Evolutionary conservation across 2,797 vertebrate genomes (phyloP), one percentile per base, ranked within the genome.

Genomic region (Microchirus variegatus): DNA sequence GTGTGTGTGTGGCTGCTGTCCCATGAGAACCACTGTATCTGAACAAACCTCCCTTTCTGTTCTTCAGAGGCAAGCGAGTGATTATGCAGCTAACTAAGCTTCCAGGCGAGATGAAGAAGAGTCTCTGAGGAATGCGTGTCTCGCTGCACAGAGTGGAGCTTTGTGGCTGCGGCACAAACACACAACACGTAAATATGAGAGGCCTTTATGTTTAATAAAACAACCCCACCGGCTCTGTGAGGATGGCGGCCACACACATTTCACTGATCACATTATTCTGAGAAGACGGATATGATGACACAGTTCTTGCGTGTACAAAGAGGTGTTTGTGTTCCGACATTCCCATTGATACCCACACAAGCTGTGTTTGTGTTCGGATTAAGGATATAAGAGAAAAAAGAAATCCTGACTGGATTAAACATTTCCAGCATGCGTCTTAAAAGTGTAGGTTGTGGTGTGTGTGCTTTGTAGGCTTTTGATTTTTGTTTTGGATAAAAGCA

Each of bases 81-180:
- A 89, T 83, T 81, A 84, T 73, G 67, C 76, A 71, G 78, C 78
- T 82, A 87, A 85, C 83, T 73, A 68, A 81, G 69, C 75, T 80
- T 49, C 67, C 63, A 68, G 82, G 58, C 64, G 62, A 61, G 68
- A 77, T 74, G 76, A 76, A 60, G 65, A 63, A 26, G 51, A 59
- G 63, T 82, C 81, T 78, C 80, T 42, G 60, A 78, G 82, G 75
- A 78, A 78, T n/a, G 16, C 67, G 63, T 52, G 53, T 19, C 19
- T 74, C 41, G 78, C 69, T 44, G 51, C 70, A 65, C 68, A 66
- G 45, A 77, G 54, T 52, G 67, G 48, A 73, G 73, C 64, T 69
- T 59, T 80, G 49, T 41, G 46, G 42, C 68, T 60, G 47, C 58
- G 70, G 62, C 58, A 82, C 57, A 76, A 71, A 75, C 55, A 61